These are phyloP conservation scores for Callospermophilus lateralis DNA, from an alignment of 2,113 vertebrate genomes.

Conservation along the genomic window DNA sequence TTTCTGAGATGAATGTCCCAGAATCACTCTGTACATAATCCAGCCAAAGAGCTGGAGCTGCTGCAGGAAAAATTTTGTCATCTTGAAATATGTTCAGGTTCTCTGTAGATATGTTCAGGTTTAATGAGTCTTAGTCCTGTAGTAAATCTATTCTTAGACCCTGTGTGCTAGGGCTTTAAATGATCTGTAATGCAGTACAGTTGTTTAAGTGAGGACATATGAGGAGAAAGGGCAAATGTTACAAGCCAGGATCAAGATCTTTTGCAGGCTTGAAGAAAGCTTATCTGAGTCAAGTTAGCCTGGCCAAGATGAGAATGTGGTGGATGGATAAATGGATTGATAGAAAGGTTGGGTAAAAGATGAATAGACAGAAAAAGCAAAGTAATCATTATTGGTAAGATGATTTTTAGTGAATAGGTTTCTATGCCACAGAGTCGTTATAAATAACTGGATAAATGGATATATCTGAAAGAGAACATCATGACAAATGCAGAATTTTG, in stretches of 20 bases:
- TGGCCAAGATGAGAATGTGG: constrained; percentile 2
- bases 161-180: constrained; percentile 18
- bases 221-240: constrained; percentile 52
- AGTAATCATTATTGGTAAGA: neutral
- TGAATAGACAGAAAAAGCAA: neutral
- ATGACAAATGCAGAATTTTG: neutral
- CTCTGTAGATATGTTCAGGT: constrained; percentile 53
- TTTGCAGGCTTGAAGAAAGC: constrained; percentile 29
- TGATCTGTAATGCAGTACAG: constrained; percentile 15
- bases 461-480: neutral
- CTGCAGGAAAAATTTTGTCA: neutral
- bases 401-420: constrained; percentile 34
- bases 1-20: constrained; percentile 58
- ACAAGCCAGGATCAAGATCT: constrained; percentile 3
- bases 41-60: neutral
- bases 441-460: neutral
- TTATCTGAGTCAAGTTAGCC: constrained; percentile 35
- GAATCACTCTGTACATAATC: constrained; percentile 31
- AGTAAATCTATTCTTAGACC: constrained; percentile 72
- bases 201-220: constrained; percentile 54
- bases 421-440: neutral
- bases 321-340: neutral
- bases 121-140: constrained; percentile 60
- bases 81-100: constrained; percentile 53
- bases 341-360: neutral